Base-by-base conservation (phyloP, 2,888 invertebrate genomes). In the Heliconius hortense region DNA sequence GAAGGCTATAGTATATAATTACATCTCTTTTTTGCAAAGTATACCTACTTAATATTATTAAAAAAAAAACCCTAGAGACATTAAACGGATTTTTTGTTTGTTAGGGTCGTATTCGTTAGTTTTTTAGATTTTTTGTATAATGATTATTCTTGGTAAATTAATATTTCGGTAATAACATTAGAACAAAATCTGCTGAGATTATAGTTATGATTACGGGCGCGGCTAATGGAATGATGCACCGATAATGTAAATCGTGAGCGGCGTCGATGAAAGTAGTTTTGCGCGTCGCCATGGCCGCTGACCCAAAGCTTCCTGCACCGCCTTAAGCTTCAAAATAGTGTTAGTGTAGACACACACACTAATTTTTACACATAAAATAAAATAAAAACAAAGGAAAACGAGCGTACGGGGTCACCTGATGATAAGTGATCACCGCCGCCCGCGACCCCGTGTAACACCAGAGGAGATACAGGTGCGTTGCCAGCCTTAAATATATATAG, bases 201-300 rank as follows among this genome's bases (percentile, higher is more conserved):
- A 74, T 78, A 76, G 67, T 79, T 76, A 78, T 77, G 80, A 79
- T 79, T 75, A 62, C 78, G 78, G 75, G 73, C 69, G 76, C 73
- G 74, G 77, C 80, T 81, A 82, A 81, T 82, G 80, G 82, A 80
- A 81, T 79, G 80, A 81, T 82, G 82, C 78, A 77, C 80, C 77
- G 80, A 81, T 82, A 82, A 80, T 82, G 77, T 77, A 77, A 82
- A 80, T 81, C 81, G 80, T 81, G 80, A 80, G 80, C 79, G 80
- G 80, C 76, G 77, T 78, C 77, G 82, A 83, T 82, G 83, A 84
- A 84, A 84, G 84, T 83, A 78, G 82, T 81, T 79, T 79, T 77
- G 78, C 80, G 75, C 80, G 79, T 80, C 81, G 77, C 77, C 74
- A 72, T 80, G 77, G 79, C 79, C 79, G 75, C 77, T 80, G 81